Evolutionary conservation across 2,797 vertebrate species (phyloP).

Genomic region (Amblyopsis hoosieri): DNA sequence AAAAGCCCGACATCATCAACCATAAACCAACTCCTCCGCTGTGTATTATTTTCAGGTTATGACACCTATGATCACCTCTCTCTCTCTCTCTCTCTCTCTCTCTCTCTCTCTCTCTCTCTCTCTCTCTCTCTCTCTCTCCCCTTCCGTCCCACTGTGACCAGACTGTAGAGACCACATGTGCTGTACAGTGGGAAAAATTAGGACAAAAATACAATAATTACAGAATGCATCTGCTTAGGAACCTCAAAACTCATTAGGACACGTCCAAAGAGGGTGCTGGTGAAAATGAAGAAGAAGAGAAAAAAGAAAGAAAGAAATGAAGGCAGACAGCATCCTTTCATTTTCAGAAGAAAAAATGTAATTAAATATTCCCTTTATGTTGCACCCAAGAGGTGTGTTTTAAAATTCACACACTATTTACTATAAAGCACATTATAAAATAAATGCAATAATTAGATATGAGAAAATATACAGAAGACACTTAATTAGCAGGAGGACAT

Average conservation of each 20-base stretch:
- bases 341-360: conserved; percentile 72
- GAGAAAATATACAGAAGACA: conserved; percentile 73
- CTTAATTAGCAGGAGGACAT: conserved; percentile 76
- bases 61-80: conserved; percentile 38
- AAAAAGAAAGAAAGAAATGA: conserved; percentile 7
- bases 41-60: conserved; percentile 34
- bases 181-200: conserved; percentile 57
- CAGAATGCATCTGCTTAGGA: conserved; percentile 78
- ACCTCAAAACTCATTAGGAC: conserved; percentile 82
- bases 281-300: not conserved
- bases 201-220: conserved; percentile 83
- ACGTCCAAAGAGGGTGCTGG: conserved; percentile 47
- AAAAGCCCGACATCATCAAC: conserved; percentile 72
- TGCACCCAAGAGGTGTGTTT: conserved; percentile 82
- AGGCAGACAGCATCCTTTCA: conserved; percentile 68
- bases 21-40: conserved; percentile 27
- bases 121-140: conserved; percentile 33
- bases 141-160: conserved; percentile 79
- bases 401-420: conserved; percentile 84
- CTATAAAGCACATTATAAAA: conserved; percentile 80
- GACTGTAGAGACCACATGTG: conserved; percentile 72
- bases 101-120: conserved; percentile 21
- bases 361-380: conserved; percentile 85
- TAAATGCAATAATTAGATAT: conserved; percentile 78
- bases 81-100: not conserved